Conservation (phyloP, 2,888 invertebrate genomes). For the Empis livida region DNA sequence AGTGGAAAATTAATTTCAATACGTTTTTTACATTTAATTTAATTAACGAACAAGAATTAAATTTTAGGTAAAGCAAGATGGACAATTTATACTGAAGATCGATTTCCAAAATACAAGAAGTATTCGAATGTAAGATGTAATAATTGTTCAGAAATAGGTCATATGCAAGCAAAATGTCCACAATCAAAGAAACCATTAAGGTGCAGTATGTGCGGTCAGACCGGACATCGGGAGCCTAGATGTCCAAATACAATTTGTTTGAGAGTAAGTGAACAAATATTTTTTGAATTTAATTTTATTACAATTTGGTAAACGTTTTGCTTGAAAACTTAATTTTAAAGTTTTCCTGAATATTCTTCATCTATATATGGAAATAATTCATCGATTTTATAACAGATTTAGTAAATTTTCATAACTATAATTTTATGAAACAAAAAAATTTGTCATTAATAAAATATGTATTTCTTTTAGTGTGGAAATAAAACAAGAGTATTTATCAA, state of each 20-base stretch:
- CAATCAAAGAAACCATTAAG: conserved; percentile 41
- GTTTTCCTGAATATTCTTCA: too few species aligned
- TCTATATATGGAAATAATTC: too few species aligned
- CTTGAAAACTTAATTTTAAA: too few species aligned
- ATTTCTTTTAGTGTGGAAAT: conserved; percentile 49
- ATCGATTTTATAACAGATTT: too few species aligned
- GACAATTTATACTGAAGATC: conserved; percentile 26
- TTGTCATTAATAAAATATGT: too few species aligned
- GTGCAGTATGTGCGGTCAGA: conserved; percentile 55
- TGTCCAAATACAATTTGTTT: conserved; percentile 59
- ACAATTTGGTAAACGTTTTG: too few species aligned
- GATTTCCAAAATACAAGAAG: conserved; percentile 19
- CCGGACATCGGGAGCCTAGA: conserved; percentile 49
- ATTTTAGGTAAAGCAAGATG: conserved; percentile 19
- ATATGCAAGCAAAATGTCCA: conserved; percentile 45
- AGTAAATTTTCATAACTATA: too few species aligned
- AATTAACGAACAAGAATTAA: not conserved
- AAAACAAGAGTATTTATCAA: conserved; percentile 43
- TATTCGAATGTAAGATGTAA: conserved; percentile 40
- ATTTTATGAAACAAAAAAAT: too few species aligned
- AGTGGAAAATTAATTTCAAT: conserved; percentile 17
- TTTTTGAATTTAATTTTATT: too few species aligned
- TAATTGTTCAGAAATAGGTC: conserved; percentile 52
- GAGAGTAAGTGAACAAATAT: conserved; percentile 49
- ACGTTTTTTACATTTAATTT: not conserved